Conservation (phyloP, 2,888 invertebrate genomes). For the Trachelus troglodyta region DNA sequence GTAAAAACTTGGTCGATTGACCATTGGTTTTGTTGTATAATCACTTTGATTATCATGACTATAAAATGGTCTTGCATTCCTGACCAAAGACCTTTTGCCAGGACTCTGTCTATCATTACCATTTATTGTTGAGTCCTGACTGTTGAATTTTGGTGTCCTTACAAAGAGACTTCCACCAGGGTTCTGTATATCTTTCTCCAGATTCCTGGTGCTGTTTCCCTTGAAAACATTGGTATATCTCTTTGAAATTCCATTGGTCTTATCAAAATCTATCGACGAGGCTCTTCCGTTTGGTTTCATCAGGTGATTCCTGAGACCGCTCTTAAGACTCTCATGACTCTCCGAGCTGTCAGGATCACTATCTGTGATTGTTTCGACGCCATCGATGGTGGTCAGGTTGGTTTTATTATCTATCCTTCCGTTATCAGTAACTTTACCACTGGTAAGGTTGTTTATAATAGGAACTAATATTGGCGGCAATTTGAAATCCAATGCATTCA, state of each 20-base stretch:
- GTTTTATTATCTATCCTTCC: constrained; percentile 7
- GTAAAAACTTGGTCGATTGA: constrained; percentile 29
- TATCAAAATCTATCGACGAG: not conserved
- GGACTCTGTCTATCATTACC: constrained; percentile 1
- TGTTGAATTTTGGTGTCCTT: not conserved
- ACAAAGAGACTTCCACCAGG: not conserved
- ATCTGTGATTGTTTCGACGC: constrained; percentile 38
- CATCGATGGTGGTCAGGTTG: constrained; percentile 2
- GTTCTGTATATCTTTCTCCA: not conserved
- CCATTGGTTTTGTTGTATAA: constrained; percentile 32
- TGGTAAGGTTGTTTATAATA: constrained; percentile 73
- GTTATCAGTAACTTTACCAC: constrained; percentile 42
- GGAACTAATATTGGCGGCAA: constrained; percentile 79
- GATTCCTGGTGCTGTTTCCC: not conserved
- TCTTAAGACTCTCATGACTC: constrained; percentile 53
- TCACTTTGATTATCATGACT: constrained; percentile 22
- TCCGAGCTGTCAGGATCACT: constrained; percentile 58
- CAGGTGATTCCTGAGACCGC: constrained; percentile 47
- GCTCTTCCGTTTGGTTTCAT: constrained; percentile 32
- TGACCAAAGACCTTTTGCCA: not conserved
- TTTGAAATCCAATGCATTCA: constrained; percentile 62
- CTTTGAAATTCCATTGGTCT: not conserved
- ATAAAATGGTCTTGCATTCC: constrained; percentile 25
- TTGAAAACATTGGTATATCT: not conserved
- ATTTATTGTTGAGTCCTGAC: not conserved